These are phyloP conservation scores for Colostygia pectinataria DNA, from an alignment of 2,888 invertebrate genomes.

Conservation along the genomic window DNA sequence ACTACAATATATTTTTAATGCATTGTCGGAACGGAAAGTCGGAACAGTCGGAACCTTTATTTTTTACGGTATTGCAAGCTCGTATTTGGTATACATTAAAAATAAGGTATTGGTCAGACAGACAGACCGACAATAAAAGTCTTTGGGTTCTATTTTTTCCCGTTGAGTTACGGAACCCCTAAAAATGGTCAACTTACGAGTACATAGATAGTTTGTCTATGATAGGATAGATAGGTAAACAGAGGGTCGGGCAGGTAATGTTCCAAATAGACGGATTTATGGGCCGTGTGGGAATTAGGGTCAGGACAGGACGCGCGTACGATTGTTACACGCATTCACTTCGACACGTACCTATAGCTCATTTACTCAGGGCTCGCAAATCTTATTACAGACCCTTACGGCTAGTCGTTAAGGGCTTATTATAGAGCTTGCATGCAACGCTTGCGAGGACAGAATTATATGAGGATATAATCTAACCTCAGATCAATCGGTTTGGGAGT, in stretches of 20 bases:
- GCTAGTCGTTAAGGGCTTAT: constrained; percentile 1
- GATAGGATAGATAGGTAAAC: constrained; percentile 53
- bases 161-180: no score
- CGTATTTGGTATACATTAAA: no score
- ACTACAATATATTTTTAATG: no score
- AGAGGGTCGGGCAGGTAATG: constrained; percentile 59
- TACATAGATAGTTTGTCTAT: constrained; percentile 20
- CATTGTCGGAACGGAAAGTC: no score
- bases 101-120: no score
- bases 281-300: constrained; percentile 62
- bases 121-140: no score
- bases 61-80: no score
- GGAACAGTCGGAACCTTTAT: no score
- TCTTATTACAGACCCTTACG: constrained; percentile 5
- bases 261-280: constrained; percentile 67
- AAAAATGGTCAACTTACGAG: no score
- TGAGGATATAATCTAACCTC: no score
- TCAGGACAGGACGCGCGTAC: constrained; percentile 61
- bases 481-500: neutral
- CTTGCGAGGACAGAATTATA: constrained; percentile 1
- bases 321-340: constrained; percentile 50
- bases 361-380: constrained; percentile 17
- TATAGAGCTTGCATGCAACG: neutral
- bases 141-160: no score
- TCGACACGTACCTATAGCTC: constrained; percentile 39